Percentiles rank a stretch among this genome's conserved stretches.
Conservation (phyloP, 92 coral and sea anemone genomes). For the Siderastrea siderea region DNA sequence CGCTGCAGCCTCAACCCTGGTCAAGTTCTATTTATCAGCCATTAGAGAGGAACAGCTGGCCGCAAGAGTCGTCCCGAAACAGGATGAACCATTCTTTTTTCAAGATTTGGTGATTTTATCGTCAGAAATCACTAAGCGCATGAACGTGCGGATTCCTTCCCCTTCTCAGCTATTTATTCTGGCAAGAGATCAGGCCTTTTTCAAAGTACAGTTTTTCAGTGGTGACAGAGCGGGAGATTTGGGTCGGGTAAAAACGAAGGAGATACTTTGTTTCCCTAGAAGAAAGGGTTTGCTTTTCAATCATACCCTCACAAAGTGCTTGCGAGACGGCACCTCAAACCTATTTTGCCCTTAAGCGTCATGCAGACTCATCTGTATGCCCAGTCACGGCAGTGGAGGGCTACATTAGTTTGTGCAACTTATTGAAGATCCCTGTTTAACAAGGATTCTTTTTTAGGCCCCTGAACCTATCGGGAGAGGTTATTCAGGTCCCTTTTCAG, state of each 20-base stretch:
- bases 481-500: constrained; percentile 23
- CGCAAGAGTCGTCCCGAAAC: constrained; percentile 35
- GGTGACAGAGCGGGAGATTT: constrained; percentile 60
- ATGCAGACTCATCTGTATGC: constrained; percentile 27
- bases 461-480: constrained; percentile 29
- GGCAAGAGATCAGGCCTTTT: constrained; percentile 50
- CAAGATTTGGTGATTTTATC: constrained; percentile 40
- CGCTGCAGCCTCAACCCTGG: constrained; percentile 19
- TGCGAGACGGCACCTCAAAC: constrained; percentile 1
- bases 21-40: constrained; percentile 22
- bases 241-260: constrained; percentile 32
- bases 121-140: constrained; percentile 28
- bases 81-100: constrained; percentile 59
- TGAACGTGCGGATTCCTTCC: constrained; percentile 11
- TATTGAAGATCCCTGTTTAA: constrained; percentile 23
- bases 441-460: constrained; percentile 47
- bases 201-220: constrained; percentile 50
- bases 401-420: constrained; percentile 44
- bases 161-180: constrained; percentile 26
- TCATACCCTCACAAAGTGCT: constrained; percentile 5
- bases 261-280: constrained; percentile 17
- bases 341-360: constrained; percentile 52
- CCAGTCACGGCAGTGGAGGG: constrained; percentile 54
- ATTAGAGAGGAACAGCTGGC: constrained; percentile 54
- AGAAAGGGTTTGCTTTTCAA: constrained; percentile 26